Conservation (phyloP, 2,888 invertebrate genomes). For the Cerceris ruficornis region DNA sequence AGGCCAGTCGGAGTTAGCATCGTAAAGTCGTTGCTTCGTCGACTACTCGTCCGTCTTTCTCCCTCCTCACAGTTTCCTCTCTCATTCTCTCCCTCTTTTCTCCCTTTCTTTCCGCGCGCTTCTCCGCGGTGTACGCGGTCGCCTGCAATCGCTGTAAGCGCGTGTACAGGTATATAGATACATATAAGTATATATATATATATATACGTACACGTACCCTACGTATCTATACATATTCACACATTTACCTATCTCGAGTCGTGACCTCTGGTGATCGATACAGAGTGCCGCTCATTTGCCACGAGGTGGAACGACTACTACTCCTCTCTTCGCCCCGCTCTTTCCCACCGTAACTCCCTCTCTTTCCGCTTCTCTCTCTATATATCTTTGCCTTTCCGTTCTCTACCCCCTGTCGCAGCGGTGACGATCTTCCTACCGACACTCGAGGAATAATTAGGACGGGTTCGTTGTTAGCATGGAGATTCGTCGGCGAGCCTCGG, state of each 20-base stretch:
- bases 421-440: conserved; percentile 64
- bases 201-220: not conserved
- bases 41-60: conserved; percentile 32
- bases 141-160: conserved; percentile 51
- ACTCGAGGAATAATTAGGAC: conserved; percentile 75
- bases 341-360: conserved; percentile 11
- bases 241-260: conserved; percentile 60
- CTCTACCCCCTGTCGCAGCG: conserved; percentile 44
- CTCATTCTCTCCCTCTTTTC: conserved; percentile 13
- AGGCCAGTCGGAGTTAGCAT: conserved; percentile 44
- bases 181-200: conserved; percentile 5
- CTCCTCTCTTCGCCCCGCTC: conserved; percentile 29
- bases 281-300: conserved; percentile 68
- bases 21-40: conserved; percentile 57
- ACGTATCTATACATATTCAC: conserved; percentile 29
- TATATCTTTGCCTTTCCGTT: conserved; percentile 25
- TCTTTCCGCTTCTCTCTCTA: conserved; percentile 9
- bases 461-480: conserved; percentile 72
- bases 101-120: conserved; percentile 22
- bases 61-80: not conserved
- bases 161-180: conserved; percentile 21
- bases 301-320: conserved; percentile 62
- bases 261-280: conserved; percentile 69
- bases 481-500: conserved; percentile 65
- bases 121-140: conserved; percentile 48